Percentiles rank a stretch among this genome's conserved stretches.
These are phyloP conservation scores for Fopius arisanus DNA, from an alignment of 1,140 invertebrate species.

Conservation along the genomic window DNA sequence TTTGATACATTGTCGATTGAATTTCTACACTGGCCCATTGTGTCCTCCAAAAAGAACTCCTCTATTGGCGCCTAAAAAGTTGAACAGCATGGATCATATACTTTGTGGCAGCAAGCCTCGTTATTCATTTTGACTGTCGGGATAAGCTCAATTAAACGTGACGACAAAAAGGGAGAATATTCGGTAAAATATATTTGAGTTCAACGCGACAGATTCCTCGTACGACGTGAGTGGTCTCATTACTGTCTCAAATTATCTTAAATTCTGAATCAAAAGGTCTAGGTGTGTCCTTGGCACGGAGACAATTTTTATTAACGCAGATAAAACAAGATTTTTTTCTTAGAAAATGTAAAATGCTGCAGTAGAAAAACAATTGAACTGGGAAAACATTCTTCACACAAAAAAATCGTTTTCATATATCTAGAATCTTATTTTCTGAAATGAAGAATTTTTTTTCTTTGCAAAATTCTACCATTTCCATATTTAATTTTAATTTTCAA, in stretches of 20 bases:
- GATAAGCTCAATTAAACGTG: conserved; percentile 59
- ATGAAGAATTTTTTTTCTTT: no score
- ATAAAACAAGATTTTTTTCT: no score
- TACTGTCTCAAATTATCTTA: neutral
- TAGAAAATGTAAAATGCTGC: no score
- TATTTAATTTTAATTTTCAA: no score
- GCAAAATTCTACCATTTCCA: no score
- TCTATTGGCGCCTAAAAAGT: neutral
- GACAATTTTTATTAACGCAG: no score
- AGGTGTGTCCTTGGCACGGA: no score
- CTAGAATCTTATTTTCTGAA: no score
- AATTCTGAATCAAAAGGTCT: no score
- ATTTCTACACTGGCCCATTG: conserved; percentile 2
- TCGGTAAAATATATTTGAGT: conserved; percentile 8
- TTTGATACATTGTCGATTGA: conserved; percentile 8
- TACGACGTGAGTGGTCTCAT: conserved; percentile 62
- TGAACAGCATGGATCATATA: neutral
- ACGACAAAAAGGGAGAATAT: conserved; percentile 43
- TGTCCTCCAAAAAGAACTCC: neutral
- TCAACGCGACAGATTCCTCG: conserved; percentile 51
- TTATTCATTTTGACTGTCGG: conserved; percentile 55
- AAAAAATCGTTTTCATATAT: no score
- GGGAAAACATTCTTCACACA: no score
- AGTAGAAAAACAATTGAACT: no score
- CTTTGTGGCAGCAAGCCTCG: conserved; percentile 36